A percentile compares a stretch with the other conserved stretches of the same genome.
phyloP scores from a whole-genome alignment of 2,888 invertebrate species.

The Campoletis raptor region DNA sequence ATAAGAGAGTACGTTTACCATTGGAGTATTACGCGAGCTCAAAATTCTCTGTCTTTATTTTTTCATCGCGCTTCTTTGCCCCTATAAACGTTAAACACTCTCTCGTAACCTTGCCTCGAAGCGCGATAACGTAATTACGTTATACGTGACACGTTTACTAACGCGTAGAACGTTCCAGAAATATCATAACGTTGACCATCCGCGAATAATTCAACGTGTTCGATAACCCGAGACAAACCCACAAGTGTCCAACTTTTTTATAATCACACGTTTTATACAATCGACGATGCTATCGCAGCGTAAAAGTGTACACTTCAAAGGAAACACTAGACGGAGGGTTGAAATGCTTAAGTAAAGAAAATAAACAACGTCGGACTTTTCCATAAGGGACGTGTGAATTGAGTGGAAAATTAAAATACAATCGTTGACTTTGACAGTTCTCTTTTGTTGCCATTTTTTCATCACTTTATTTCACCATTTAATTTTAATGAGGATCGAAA shows the following conservation, averaged over 20 bases:
- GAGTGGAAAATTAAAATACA: not conserved
- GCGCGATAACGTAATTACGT: slow-evolving; percentile 69
- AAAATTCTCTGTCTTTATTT: slow-evolving; percentile 2
- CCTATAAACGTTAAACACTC: slow-evolving; percentile 52
- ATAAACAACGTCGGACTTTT: not conserved
- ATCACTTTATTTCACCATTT: not conserved
- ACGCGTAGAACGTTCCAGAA: slow-evolving; percentile 62
- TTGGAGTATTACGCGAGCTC: slow-evolving; percentile 60
- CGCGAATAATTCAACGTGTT: slow-evolving; percentile 30
- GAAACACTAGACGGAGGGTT: not conserved
- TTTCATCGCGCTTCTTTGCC: not conserved
- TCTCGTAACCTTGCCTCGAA: slow-evolving; percentile 69
- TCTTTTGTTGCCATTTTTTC: not conserved
- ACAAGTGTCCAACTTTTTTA: not conserved
- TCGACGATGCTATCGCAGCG: not conserved
- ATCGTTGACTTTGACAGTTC: not conserved
- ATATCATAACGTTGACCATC: slow-evolving; percentile 54
- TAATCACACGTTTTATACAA: not conserved
- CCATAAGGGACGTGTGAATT: not conserved
- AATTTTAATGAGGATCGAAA: no score
- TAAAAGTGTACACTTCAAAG: not conserved
- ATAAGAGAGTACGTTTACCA: not conserved
- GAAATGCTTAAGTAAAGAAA: not conserved
- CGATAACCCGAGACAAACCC: slow-evolving; percentile 1
- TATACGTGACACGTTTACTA: slow-evolving; percentile 64